Conservation (phyloP, 2,113 vertebrate species). For the Pelmatolapia mariae region DNA sequence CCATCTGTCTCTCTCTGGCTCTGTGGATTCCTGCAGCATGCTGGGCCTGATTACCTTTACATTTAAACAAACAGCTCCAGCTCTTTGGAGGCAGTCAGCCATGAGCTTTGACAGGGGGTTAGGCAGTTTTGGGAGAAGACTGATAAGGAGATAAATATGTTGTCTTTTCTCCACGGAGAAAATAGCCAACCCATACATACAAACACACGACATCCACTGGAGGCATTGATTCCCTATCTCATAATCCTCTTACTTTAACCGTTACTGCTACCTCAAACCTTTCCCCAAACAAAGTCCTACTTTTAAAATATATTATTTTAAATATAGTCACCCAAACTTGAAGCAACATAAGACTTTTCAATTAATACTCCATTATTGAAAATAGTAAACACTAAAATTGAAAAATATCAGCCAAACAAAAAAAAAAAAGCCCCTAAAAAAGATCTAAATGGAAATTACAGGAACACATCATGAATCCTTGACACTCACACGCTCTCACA, state of each 20-base stretch:
- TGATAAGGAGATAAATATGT: slow-evolving; percentile 52
- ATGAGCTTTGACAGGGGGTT: slow-evolving; percentile 37
- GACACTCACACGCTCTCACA: not conserved
- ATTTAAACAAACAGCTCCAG: slow-evolving; percentile 63
- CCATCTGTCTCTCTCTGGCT: slow-evolving; percentile 32
- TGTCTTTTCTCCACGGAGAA: slow-evolving; percentile 34
- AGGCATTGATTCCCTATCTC: not conserved
- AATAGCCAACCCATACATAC: not conserved
- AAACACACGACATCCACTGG: not conserved
- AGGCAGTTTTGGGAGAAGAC: not conserved
- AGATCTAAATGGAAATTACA: not conserved
- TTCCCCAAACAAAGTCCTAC: not conserved
- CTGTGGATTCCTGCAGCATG: slow-evolving; percentile 22
- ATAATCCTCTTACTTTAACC: not conserved
- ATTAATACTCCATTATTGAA: not conserved
- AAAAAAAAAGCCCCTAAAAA: not conserved
- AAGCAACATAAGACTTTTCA: not conserved
- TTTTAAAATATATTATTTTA: not conserved
- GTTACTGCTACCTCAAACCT: not conserved
- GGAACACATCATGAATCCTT: not conserved
- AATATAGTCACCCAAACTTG: not conserved
- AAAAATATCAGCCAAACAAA: not conserved
- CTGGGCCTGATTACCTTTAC: slow-evolving; percentile 64
- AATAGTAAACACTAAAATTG: not conserved
- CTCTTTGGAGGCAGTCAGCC: slow-evolving; percentile 49